Conservation (phyloP, 2,113 vertebrate species). For the Montifringilla adamsi region DNA sequence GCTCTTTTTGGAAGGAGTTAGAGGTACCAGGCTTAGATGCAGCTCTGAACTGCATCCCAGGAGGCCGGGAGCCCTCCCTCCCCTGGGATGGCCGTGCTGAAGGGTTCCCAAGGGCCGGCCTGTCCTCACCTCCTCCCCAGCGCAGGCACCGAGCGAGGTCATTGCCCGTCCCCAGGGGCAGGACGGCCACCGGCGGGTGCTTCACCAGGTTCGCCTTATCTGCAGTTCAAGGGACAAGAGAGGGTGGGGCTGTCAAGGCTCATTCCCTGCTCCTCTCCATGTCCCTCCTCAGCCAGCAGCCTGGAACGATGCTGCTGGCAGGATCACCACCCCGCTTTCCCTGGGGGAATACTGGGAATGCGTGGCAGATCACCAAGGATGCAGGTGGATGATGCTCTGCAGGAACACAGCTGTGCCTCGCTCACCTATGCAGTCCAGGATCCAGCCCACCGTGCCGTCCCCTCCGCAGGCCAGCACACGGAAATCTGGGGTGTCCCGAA, state of each 20-base stretch:
- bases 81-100: accelerated
- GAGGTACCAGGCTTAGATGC: background rate
- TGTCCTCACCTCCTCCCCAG: slow-evolving; percentile 79
- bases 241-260: background rate
- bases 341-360: accelerated
- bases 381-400: accelerated
- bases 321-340: background rate
- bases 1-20: background rate
- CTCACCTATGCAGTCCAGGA: slow-evolving; percentile 82
- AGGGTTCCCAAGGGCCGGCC: accelerated
- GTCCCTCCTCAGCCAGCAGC: background rate
- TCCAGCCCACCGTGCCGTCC: slow-evolving; percentile 79
- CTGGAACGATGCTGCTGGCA: background rate
- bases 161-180: slow-evolving; percentile 79
- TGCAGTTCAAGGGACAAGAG: slow-evolving; percentile 30
- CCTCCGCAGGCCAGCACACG: slow-evolving; percentile 78
- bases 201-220: slow-evolving; percentile 74
- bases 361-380: accelerated
- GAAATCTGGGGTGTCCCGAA: slow-evolving; percentile 75
- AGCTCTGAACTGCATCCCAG: background rate
- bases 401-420: background rate
- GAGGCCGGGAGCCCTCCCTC: background rate
- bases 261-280: background rate
- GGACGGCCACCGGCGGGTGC: slow-evolving; percentile 73
- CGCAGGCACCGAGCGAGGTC: slow-evolving; percentile 80